Evolutionary conservation across 2,888 invertebrate genomes (phyloP), one percentile per base, ranked within the genome.

Genomic region (Hypomecis punctinalis): DNA sequence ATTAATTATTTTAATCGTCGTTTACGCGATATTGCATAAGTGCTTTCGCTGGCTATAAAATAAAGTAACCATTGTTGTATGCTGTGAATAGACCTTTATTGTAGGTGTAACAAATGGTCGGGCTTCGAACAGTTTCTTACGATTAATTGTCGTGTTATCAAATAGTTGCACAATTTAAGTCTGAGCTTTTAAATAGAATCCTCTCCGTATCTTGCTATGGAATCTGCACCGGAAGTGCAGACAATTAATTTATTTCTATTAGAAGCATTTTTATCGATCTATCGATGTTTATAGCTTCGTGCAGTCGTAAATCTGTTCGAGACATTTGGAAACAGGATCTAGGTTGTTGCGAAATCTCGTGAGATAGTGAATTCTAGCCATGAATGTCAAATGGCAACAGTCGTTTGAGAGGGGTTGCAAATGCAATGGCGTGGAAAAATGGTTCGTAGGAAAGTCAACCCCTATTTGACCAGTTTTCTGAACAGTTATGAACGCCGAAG

Each of bases 1-100:
- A 91, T 92, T 91, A 91, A 90, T 92, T 90, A 90, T 85, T 85
- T 88, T 89, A 87, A 90, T 86, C 81, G 84, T 79, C 85, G 82
- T 88, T 89, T 85, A 88, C 81, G 79, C 83, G 80, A 70, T 72
- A 76, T 89, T 91, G 77, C 85, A 83, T 80, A 91, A 91, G 74
- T 81, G 85, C 89, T 89, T 91, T 90, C 90, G 88, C 88, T 77
- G 63, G 73, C 77, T 75, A 82, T 89, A 89, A 89, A 89, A 91
- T 91, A 91, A 90, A 86, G 84, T 76, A 76, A 73, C 87, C 78
- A 91, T 92, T 92, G 91, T 91, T 80, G 78, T 78, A 67, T 73
- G 66, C 51, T 80, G 81, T 84, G 88, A 91, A 90, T 83, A 80
- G 80, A 78, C 76, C 85, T 87, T 89, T 90, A 87, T 90, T 81